Conservation (phyloP, 2,113 vertebrate species). For the Mobula hypostoma region DNA sequence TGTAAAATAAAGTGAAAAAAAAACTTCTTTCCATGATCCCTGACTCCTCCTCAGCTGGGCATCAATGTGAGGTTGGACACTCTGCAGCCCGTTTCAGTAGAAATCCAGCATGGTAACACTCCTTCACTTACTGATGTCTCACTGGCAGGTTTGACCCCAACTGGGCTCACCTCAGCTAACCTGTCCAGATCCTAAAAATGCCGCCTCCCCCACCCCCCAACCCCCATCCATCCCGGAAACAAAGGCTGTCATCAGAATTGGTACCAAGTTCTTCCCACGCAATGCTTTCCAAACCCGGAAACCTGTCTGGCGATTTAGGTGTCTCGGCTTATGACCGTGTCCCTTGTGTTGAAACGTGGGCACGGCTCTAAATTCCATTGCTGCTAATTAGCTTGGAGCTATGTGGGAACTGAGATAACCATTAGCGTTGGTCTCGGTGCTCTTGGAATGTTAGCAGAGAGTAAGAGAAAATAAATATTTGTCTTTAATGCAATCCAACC, state of each 20-base stretch:
- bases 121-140: no score
- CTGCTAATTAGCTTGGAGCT: neutral
- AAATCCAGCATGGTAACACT: no score
- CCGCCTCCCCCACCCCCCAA: no score
- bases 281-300: neutral
- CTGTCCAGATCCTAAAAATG: no score
- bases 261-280: neutral
- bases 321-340: neutral
- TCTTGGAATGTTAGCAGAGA: neutral
- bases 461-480: constrained; percentile 29
- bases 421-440: neutral
- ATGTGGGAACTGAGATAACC: neutral
- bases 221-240: no score
- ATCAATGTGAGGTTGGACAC: no score
- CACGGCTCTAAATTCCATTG: neutral
- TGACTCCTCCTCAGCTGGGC: no score
- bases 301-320: neutral
- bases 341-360: neutral
- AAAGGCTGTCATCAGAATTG: neutral
- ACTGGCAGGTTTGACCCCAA: no score
- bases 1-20: no score
- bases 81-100: no score
- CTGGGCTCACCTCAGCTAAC: no score
- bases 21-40: no score
- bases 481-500: constrained; percentile 4